Base-by-base conservation (phyloP, 37 sponge, comb jelly and placozoan species). In the Ianthella basta region DNA sequence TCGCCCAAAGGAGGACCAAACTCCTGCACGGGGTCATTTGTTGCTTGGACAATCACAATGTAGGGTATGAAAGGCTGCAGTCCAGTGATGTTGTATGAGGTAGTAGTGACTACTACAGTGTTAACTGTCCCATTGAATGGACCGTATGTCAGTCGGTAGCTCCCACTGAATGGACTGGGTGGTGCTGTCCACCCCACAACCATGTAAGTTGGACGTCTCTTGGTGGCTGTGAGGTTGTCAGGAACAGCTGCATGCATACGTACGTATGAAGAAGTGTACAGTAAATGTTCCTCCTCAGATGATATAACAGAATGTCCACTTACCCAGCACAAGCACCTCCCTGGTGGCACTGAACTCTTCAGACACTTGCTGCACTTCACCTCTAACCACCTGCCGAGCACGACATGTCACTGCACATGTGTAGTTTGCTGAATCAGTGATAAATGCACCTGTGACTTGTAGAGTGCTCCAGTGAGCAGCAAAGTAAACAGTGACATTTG, bases 201-300 rank as follows among this genome's bases (percentile, higher is more conserved):
- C 29, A 69, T 30, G 70, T 32, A 69, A 1, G 32, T 69, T 18
- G 70, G 33, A 32, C 34, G 70, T 69, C 70, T n/a, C 35, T 32
- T 6, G 6, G 34, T 16, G 34, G 70, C 70, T 4, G 3, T 6
- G 70, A 69, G 70, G 34, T 69, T 30, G 15, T 69, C 70, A 34
- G 70, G 70, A 69, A 69, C 70, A 69, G 70, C 70, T 69, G 63
- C n/a, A 61, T 4, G 50, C n/a, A n/a, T n/a, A n/a, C n/a, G 50
- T 8, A 44, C 8, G 50, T 3, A 44, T n/a, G 50, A 8, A 44
- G 50, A 8, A 8, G 6, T 10, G 50, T 44, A 8, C 50, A 44
- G 50, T 44, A 8, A 44, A 44, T 44, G 50, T 8, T 44, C 50
- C 50, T 44, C 3, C 6, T 44, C 50, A 44, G 50, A 44, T 3